Conservation (phyloP, 2,797 vertebrate species). For the Sebastes glaucus region DNA sequence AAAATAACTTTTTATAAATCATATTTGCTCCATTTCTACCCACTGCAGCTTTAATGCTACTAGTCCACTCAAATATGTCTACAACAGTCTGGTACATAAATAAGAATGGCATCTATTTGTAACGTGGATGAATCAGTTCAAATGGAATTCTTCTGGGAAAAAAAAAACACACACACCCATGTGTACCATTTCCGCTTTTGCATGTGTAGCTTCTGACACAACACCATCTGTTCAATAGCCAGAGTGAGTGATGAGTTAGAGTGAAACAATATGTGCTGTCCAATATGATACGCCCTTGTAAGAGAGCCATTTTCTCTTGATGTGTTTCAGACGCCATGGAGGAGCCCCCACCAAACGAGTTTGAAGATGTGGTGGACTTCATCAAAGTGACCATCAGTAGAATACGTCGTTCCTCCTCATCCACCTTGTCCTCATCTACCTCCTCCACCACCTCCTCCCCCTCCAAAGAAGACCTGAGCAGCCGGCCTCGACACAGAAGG, state of each 20-base stretch:
- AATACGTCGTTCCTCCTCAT: conserved; percentile 85
- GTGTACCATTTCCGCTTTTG: conserved; percentile 2
- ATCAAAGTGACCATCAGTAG: conserved; percentile 91
- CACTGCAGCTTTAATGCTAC: not conserved
- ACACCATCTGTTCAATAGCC: not conserved
- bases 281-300: not conserved
- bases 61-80: not conserved
- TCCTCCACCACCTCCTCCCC: conserved; percentile 66
- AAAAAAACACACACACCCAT: not conserved
- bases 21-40: no score
- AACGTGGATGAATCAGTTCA: not conserved
- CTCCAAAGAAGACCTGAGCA: conserved; percentile 66
- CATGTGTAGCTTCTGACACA: not conserved
- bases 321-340: conserved; percentile 84
- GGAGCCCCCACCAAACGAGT: conserved; percentile 82
- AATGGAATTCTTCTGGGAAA: not conserved
- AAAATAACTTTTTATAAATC: no score
- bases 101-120: conserved; percentile 18
- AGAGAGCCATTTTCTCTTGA: conserved; percentile 15
- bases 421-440: conserved; percentile 38
- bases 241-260: not conserved
- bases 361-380: conserved; percentile 89
- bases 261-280: conserved; percentile 33
- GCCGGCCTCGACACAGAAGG: conserved; percentile 80
- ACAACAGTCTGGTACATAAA: not conserved